These are phyloP conservation scores for Glyptemys insculpta DNA, from an alignment of 2,797 vertebrate genomes.

Conservation along the genomic window DNA sequence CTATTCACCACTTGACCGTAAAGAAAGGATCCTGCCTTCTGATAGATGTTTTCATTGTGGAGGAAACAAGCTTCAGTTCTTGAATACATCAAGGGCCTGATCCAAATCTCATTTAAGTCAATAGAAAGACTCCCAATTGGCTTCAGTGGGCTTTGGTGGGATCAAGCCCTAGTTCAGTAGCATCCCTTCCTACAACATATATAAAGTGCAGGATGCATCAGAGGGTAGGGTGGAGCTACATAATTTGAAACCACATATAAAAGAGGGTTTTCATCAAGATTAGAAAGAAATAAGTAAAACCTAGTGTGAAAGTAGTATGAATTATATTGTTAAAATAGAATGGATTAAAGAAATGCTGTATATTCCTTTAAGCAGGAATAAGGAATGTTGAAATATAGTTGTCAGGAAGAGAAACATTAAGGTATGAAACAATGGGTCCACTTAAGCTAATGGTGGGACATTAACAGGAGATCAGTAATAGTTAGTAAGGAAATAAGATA, in stretches of 20 bases:
- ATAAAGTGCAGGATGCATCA: neutral
- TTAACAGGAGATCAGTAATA: no score
- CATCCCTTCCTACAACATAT: neutral
- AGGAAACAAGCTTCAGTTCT: conserved; percentile 9
- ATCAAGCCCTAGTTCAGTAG: neutral
- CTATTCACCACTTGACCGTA: conserved; percentile 13
- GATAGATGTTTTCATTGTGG: conserved; percentile 20
- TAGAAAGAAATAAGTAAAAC: neutral
- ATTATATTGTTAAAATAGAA: no score
- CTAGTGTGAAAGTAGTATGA: neutral
- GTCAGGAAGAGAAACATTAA: no score
- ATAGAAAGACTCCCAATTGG: neutral
- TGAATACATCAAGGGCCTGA: neutral
- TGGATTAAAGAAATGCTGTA: no score
- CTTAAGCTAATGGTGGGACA: no score
- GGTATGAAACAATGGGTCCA: no score
- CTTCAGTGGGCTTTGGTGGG: neutral
- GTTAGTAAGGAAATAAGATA: no score
- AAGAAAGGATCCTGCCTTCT: conserved; percentile 53
- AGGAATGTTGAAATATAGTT: no score
- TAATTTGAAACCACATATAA: fast-evolving
- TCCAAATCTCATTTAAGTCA: neutral
- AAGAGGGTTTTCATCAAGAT: neutral
- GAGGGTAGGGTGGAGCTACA: neutral
- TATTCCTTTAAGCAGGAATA: no score